Base-by-base conservation (phyloP, 2,888 invertebrate genomes). In the Thelaira solivaga region DNA sequence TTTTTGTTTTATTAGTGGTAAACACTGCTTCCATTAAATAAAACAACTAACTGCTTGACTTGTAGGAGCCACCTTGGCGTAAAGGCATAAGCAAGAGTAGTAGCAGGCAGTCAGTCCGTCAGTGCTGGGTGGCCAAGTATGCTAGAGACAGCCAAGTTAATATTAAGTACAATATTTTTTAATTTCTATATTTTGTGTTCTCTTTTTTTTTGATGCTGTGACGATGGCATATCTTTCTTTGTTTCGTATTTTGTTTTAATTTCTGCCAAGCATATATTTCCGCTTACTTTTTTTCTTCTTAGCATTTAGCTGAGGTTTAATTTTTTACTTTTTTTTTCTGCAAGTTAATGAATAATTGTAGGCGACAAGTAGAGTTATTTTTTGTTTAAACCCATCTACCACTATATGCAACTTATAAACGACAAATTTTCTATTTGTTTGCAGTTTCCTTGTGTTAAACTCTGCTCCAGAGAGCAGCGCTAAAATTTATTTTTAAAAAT, bases 1-100 rank as follows among this genome's bases (percentile, higher is more conserved):
- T 86, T 86, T 74, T 86, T 86, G 86, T 86, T 86, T 86, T 86
- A 86, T 85, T 86, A 86, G 85, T 86, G 84, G 83, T 85, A 84
- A 83, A 77, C 80, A 83, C 73, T 78, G 80, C 78, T 78, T 74
- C 47, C 74, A 78, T 78, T 75, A 71, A 74, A 78, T 59, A 74
- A 47, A 64, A 72, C 45, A 55, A 55, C 64, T 69, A 73, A 74
- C 71, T 74, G 61, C 74, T 78, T 71, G 78, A 71, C 78, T 69
- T 78, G 74, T 59, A 74, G 74, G 49, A 64, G 73, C 57, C 73
- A 76, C 65, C 65, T 51, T 26, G 49, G 20, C 47, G 26, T 26
- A n/a, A n/a, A 22, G 36, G 26, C 57, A 22, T 22, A 20, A 55
- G 24, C n/a, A 20, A n/a, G 4, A 31, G 24, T 24, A 18, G 49